phyloP scores from a whole-genome alignment of 2,113 vertebrate species.

The Ophthalmotilapia sp. region DNA sequence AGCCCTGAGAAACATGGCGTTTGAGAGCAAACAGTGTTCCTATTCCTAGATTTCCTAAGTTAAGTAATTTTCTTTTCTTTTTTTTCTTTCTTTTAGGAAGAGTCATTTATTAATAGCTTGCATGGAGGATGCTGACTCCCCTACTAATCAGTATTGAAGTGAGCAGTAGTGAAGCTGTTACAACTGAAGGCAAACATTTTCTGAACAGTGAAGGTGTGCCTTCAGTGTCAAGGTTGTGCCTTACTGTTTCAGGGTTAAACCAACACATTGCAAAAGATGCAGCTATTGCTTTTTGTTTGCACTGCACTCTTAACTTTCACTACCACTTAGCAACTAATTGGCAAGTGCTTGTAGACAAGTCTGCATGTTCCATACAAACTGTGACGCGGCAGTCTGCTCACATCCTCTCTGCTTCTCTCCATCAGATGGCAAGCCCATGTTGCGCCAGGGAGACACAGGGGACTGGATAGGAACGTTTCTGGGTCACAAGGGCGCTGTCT shows the following conservation, averaged over 20 bases:
- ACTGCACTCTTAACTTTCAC: not conserved
- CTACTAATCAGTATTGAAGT: not conserved
- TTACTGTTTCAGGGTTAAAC: not conserved
- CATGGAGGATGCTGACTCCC: not conserved
- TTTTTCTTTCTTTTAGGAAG: not conserved
- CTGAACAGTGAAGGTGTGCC: not conserved
- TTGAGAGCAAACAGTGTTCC: not conserved
- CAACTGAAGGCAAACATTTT: not conserved
- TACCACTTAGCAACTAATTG: not conserved
- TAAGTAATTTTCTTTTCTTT: not conserved
- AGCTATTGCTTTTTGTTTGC: not conserved
- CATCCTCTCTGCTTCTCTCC: not conserved
- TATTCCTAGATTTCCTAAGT: not conserved
- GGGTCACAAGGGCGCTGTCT: constrained; percentile 97
- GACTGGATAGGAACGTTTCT: constrained; percentile 99
- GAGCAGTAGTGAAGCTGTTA: not conserved
- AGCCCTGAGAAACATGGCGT: not conserved
- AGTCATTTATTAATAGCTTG: not conserved
- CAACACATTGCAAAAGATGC: not conserved
- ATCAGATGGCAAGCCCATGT: constrained; percentile 96
- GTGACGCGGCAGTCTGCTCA: not conserved
- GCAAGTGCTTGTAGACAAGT: not conserved
- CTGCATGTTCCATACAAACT: not conserved
- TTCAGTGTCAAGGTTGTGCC: not conserved
- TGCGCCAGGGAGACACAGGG: constrained; percentile 97